Evolutionary conservation across 2,797 vertebrate genomes (phyloP), one percentile per base, ranked within the genome.

Genomic region (Lithobates pipiens): DNA sequence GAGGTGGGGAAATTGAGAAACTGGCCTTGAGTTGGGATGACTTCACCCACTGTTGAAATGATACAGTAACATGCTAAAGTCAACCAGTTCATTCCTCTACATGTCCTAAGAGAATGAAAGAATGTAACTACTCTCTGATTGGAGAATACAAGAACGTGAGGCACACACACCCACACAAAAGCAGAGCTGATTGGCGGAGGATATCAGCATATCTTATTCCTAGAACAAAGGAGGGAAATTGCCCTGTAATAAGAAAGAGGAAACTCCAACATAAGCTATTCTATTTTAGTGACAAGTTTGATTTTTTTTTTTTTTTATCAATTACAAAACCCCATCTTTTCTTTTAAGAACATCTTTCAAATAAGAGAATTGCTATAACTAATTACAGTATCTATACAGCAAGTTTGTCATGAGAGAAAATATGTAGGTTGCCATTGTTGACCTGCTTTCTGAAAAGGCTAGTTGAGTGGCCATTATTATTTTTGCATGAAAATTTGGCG

Each of bases 141-240:
- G 80, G 80, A 63, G 15, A 36, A 63, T 29, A 39, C 21, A 10
- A 21, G 4, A 27, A 15, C 15, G 34, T 44, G 80, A 82, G 39
- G 34, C 10, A 32, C 7, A 73, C 80, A 73, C 80, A 82, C 70
- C 80, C 80, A 61, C 80, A 21, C 32, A 63, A 73, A 74, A 65
- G 0, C 70, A 7, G 27, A 11, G 15, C n/a, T 82, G 70, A 82
- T 82, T 73, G 70, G 80, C 65, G 70, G 11, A 39, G 73, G 70
- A 73, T 34, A 82, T 82, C 70, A 74, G 50, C 70, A 16, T 54
- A 73, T 82, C 80, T 36, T 42, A 42, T 39, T n/a, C n/a, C 61
- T 29, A 65, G 72, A 61, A 82, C 80, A 82, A 82, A 73, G 70
- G 65, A 11, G 72, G 80, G 80, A 82, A 82, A 82, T 44, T 44